Base-by-base conservation (phyloP, 2,797 vertebrate species). In the Pitangus sulphuratus region DNA sequence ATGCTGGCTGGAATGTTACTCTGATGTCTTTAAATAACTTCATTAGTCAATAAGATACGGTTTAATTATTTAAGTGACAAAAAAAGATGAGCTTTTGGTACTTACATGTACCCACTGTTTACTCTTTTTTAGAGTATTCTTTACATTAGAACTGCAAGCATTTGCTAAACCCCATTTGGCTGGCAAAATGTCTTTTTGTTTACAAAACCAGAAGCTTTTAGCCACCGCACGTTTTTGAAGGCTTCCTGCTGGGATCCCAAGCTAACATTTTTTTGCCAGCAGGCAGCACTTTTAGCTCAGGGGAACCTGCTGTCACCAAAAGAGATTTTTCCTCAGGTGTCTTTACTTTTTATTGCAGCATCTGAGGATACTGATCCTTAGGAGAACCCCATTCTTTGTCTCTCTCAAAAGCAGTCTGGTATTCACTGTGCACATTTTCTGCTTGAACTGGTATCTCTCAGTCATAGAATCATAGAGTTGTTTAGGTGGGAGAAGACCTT, bases 11-110 rank as follows among this genome's bases (percentile, higher is more conserved):
- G 69, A 93, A 92, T 95, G 84, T 71, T 95, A 86, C 89, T 97
- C 92, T 95, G 89, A 95, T 96, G 78, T 94, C 94, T 97, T 96
- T 95, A 97, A 97, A 96, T 97, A 97, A 96, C 82, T 97, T 97
- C 51, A 95, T 97, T 97, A 97, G 95, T 98, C 94, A 97, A 58
- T 83, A 88, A 96, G 87, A 92, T 94, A 61, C 6, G 5, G 60
- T 94, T 98, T 97, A 97, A 97, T 98, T 98, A 97, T 97, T 98
- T 95, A 98, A 95, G 76, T 94, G 78, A 94, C 87, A 81, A 96
- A 96, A 86, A 96, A 95, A 93, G 37, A 95, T 84, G 31, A 87
- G 25, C 45, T 82, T 94, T 78, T 83, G 37, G 30, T 95, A 91
- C 96, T 97, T 97, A 77, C 91, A 94, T 93, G 53, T 93, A 93